Conservation (phyloP, 2,113 vertebrate species). For the Toxostoma redivivum region DNA sequence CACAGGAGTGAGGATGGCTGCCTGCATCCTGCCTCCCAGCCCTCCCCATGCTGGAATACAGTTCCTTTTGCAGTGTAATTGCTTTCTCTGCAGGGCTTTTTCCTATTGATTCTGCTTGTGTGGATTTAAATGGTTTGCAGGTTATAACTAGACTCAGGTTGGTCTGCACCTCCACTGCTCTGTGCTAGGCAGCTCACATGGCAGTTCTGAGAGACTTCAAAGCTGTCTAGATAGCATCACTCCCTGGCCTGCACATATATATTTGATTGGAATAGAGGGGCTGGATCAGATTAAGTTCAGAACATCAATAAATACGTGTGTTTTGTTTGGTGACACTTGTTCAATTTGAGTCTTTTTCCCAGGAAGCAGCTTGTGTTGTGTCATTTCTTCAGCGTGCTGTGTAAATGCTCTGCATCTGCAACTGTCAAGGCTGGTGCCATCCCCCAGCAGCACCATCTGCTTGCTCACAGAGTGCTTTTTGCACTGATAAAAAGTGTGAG, state of each 20-base stretch:
- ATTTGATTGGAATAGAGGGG: conserved; percentile 30
- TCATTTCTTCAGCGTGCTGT: conserved; percentile 57
- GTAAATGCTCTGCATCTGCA: conserved; percentile 61
- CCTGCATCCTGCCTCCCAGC: conserved; percentile 33
- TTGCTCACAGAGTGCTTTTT: conserved; percentile 51
- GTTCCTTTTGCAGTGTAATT: conserved; percentile 59
- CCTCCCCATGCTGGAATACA: conserved; percentile 1
- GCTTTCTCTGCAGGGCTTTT: conserved; percentile 62
- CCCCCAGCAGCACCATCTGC: conserved; percentile 70
- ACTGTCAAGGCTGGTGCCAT: conserved; percentile 55
- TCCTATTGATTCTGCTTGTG: conserved; percentile 59
- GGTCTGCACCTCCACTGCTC: neutral
- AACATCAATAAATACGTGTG: conserved; percentile 24
- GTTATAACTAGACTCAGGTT: conserved; percentile 38
- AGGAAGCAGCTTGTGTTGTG: conserved; percentile 54
- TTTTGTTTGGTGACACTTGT: conserved; percentile 56
- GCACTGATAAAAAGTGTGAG: conserved; percentile 56
- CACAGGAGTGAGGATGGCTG: conserved; percentile 38
- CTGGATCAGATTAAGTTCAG: conserved; percentile 48
- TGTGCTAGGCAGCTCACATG: neutral
- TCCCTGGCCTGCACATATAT: neutral
- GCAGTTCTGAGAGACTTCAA: neutral
- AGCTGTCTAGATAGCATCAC: conserved; percentile 22
- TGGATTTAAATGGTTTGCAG: conserved; percentile 52
- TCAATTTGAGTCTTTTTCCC: conserved; percentile 44